phyloP scores from a whole-genome alignment of 2,888 invertebrate species.

The Malacosoma neustria region DNA sequence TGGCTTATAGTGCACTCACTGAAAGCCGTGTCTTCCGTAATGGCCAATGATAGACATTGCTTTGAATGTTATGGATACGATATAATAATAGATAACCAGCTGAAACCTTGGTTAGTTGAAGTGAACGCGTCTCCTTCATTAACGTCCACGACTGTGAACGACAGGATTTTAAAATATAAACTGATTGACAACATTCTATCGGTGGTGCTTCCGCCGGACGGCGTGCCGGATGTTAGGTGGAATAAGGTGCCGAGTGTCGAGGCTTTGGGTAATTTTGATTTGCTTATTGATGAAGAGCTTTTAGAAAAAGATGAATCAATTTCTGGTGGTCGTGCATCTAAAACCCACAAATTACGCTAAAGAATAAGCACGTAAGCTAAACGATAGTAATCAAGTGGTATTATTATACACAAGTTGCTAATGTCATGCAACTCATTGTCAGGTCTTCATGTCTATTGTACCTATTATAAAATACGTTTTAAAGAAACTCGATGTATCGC shows the following conservation, averaged over 20 bases:
- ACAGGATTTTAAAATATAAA: constrained; percentile 94
- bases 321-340: constrained; percentile 24
- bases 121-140: constrained; percentile 97
- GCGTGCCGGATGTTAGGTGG: constrained; percentile 92
- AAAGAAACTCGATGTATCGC: too few species aligned
- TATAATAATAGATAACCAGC: constrained; percentile 94
- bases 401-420: too few species aligned
- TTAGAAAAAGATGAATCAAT: constrained; percentile 77
- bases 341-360: constrained; percentile 28
- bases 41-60: constrained; percentile 94
- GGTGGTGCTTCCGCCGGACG: constrained; percentile 91
- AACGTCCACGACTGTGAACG: constrained; percentile 95
- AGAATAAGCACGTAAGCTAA: too few species aligned
- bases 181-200: constrained; percentile 94
- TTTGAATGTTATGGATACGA: constrained; percentile 97
- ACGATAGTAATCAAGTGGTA: too few species aligned
- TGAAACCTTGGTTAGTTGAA: constrained; percentile 96
- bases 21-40: constrained; percentile 93
- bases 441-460: too few species aligned
- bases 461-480: too few species aligned
- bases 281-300: constrained; percentile 88
- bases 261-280: constrained; percentile 88
- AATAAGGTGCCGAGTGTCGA: constrained; percentile 85
- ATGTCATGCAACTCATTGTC: too few species aligned
- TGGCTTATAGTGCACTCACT: constrained; percentile 95